Conservation (phyloP, 2,797 vertebrate species). For the Luscinia megarhynchos region DNA sequence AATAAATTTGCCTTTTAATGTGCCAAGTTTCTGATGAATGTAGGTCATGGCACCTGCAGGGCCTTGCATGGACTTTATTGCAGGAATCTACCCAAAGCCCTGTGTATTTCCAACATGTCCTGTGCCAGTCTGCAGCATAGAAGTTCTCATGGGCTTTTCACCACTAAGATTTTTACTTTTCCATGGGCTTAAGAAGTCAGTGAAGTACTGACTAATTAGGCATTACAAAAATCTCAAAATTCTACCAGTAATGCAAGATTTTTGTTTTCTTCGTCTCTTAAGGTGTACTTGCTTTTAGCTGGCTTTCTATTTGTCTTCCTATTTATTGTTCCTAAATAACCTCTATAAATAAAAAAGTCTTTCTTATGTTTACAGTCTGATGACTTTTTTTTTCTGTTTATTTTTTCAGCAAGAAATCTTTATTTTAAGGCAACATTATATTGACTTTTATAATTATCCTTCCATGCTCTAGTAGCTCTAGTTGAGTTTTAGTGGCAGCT, state of each 20-base stretch:
- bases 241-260: neutral
- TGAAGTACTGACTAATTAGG: neutral
- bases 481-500: neutral
- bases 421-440: neutral
- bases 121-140: neutral
- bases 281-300: neutral
- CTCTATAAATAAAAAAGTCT: neutral
- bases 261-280: neutral
- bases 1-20: neutral
- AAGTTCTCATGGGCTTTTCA: neutral
- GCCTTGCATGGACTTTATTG: neutral
- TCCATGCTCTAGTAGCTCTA: neutral
- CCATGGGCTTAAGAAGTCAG: neutral
- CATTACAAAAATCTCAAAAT: neutral
- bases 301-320: neutral
- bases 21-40: neutral
- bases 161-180: neutral
- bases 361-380: neutral
- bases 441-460: neutral
- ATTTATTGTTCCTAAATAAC: neutral
- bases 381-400: neutral
- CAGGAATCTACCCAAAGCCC: neutral
- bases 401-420: neutral
- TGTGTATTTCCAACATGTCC: neutral
- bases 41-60: neutral